Percentiles rank a stretch among this genome's conserved stretches.
Conservation (phyloP, 1,140 invertebrate species). For the Druon quercuslanigerum region DNA sequence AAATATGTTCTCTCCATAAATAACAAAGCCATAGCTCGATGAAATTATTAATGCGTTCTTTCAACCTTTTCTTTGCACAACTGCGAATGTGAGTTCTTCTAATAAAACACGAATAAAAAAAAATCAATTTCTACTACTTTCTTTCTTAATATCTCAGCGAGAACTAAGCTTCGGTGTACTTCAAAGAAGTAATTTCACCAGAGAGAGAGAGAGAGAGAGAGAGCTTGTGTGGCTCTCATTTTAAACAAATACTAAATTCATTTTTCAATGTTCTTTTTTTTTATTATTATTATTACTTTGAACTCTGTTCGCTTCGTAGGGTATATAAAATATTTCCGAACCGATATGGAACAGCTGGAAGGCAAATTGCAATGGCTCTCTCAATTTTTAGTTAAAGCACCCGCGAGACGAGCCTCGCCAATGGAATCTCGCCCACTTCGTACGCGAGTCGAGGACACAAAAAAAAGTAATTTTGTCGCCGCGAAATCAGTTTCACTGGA, state of each 20-base stretch:
- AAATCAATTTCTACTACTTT: no score
- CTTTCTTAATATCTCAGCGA: no score
- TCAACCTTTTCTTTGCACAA: not conserved
- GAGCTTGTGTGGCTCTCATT: no score
- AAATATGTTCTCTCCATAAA: not conserved
- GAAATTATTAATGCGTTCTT: not conserved
- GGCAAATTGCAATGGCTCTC: no score
- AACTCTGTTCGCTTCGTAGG: no score
- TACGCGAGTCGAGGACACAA: not conserved
- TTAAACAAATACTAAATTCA: not conserved
- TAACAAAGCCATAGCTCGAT: not conserved
- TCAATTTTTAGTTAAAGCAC: conserved; percentile 5
- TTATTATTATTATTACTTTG: no score
- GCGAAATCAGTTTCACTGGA: conserved; percentile 48
- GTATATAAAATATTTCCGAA: not conserved
- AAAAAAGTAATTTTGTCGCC: conserved; percentile 46
- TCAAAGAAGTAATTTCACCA: not conserved
- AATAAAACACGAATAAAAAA: no score
- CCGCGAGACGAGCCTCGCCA: not conserved
- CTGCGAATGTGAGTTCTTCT: no score
- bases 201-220: no score
- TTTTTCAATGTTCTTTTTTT: not conserved
- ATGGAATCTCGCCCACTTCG: not conserved
- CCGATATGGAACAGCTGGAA: not conserved
- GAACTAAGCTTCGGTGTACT: not conserved